Conservation (phyloP, 2,113 vertebrate species). For the Calypte anna region DNA sequence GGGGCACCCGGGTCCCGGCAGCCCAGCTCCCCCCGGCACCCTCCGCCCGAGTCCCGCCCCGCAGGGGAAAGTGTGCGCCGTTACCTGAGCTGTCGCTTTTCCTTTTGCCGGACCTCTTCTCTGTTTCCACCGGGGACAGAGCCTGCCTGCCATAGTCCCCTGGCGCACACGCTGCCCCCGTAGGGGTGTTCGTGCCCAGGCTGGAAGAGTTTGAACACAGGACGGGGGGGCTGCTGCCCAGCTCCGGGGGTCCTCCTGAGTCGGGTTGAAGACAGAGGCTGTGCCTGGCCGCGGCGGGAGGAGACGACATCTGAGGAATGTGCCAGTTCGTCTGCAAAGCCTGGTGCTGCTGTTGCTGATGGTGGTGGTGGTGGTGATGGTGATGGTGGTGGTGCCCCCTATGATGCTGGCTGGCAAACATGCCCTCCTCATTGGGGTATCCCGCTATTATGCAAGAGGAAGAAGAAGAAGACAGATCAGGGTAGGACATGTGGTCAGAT, state of each 20-base stretch:
- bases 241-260: constrained; percentile 85
- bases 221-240: constrained; percentile 87
- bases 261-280: constrained; percentile 90
- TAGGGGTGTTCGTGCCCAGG: constrained; percentile 86
- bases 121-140: constrained; percentile 90
- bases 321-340: constrained; percentile 90
- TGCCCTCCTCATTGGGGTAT: constrained; percentile 91
- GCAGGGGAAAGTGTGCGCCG: not conserved
- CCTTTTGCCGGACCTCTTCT: constrained; percentile 91
- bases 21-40: not conserved
- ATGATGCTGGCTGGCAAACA: constrained; percentile 91
- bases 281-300: constrained; percentile 79
- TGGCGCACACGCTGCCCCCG: constrained; percentile 87
- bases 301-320: constrained; percentile 87
- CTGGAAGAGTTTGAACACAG: constrained; percentile 90
- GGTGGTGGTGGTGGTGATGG: constrained; percentile 83
- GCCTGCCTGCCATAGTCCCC: constrained; percentile 94
- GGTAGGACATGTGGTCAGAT: constrained; percentile 96
- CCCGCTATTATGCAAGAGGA: constrained; percentile 92
- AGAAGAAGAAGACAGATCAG: constrained; percentile 86
- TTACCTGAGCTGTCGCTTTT: constrained; percentile 99
- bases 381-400: constrained; percentile 82
- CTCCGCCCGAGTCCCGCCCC: not conserved
- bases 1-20: not conserved
- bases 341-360: constrained; percentile 88